Percentiles rank a stretch among this genome's conserved stretches.
Conservation (phyloP, 2,113 vertebrate species). For the Calypte anna region DNA sequence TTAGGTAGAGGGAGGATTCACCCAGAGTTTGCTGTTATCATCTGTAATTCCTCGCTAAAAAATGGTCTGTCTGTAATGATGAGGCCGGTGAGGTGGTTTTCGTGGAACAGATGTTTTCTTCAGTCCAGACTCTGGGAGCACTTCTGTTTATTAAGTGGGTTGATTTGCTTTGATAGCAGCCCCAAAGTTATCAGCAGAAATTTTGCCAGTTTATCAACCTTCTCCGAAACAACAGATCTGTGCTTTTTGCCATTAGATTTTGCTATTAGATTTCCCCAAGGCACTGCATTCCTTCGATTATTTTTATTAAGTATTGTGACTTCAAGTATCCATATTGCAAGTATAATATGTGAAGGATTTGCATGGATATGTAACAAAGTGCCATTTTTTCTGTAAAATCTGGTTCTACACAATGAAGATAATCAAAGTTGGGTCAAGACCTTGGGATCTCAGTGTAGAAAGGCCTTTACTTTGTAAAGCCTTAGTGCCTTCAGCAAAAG, state of each 20-base stretch:
- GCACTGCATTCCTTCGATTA: not conserved
- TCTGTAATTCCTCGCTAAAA: not conserved
- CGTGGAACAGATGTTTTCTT: not conserved
- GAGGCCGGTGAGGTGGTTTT: not conserved
- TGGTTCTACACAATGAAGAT: not conserved
- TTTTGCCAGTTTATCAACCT: not conserved
- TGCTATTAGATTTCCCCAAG: not conserved
- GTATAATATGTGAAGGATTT: not conserved
- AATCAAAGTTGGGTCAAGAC: not conserved
- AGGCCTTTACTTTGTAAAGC: not conserved
- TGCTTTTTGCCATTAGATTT: not conserved
- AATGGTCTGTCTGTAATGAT: not conserved
- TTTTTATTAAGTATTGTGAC: not conserved
- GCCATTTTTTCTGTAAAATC: not conserved
- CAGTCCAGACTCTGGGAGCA: fast-evolving
- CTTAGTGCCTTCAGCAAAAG: not conserved
- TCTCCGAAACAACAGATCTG: not conserved
- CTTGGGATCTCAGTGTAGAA: too few species aligned
- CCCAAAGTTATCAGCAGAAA: not conserved
- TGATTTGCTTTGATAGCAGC: not conserved
- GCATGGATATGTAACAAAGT: not conserved
- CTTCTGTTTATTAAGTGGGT: not conserved
- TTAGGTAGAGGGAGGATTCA: not conserved
- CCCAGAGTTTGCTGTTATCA: not conserved
- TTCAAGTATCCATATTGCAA: not conserved